A percentile compares a stretch with the other conserved stretches of the same genome.
phyloP scores from a whole-genome alignment of 2,888 invertebrate genomes.

The Papilio elwesi region DNA sequence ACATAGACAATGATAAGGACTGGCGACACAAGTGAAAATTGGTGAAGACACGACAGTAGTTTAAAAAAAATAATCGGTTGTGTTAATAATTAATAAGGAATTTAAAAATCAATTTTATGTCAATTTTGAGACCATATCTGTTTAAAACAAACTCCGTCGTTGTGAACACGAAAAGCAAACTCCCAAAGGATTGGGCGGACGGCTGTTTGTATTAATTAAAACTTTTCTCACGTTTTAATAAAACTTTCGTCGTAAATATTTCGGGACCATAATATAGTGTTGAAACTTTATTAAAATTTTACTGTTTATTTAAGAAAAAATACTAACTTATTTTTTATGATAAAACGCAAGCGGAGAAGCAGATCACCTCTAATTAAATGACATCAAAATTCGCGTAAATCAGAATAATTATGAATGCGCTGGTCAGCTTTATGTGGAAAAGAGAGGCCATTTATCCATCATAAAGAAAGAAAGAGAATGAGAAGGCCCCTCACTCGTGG shows the following conservation, averaged over 20 bases:
- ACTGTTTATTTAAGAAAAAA: not conserved
- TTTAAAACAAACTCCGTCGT: conserved; percentile 9
- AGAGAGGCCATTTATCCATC: too few species aligned
- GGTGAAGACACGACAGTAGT: too few species aligned
- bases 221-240: conserved; percentile 38
- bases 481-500: too few species aligned
- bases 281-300: conserved; percentile 9
- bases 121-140: not conserved
- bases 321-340: not conserved
- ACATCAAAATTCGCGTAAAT: too few species aligned
- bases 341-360: not conserved
- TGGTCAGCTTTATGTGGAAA: too few species aligned
- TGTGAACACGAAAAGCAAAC: conserved; percentile 10
- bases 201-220: conserved; percentile 39
- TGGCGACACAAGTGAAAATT: not conserved
- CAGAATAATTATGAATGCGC: too few species aligned
- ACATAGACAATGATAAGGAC: not conserved
- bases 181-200: conserved; percentile 28
- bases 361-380: too few species aligned
- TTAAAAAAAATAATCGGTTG: too few species aligned
- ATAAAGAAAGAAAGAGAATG: too few species aligned
- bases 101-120: not conserved
- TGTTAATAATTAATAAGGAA: too few species aligned
- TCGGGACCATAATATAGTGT: conserved; percentile 17
- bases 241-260: conserved; percentile 36